A percentile compares a stretch with the other conserved stretches of the same genome.
Conservation (phyloP, 2,797 vertebrate species). For the Sebastes itinus region DNA sequence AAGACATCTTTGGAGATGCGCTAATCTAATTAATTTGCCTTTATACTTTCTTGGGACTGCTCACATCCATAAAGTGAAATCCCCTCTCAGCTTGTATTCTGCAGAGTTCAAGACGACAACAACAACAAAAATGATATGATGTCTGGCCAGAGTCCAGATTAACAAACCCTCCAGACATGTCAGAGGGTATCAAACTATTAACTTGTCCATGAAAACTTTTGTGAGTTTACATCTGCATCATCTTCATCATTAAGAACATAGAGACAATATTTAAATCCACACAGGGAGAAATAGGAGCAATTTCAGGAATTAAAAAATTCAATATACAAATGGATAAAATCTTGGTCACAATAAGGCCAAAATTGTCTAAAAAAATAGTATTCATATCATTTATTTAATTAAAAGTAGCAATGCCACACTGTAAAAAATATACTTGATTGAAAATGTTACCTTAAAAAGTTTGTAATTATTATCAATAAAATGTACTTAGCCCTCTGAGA, state of each 20-base stretch:
- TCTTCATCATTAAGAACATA: not conserved
- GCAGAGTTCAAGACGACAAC: not conserved
- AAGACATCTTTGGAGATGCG: not conserved
- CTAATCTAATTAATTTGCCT: not conserved
- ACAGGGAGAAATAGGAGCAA: not conserved
- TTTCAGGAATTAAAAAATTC: no score
- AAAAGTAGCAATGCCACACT: no score
- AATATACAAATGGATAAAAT: no score
- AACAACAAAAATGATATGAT: not conserved
- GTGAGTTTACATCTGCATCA: not conserved
- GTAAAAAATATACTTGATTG: no score
- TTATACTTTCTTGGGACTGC: not conserved
- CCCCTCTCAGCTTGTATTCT: not conserved
- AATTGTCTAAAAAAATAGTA: no score
- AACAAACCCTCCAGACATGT: not conserved
- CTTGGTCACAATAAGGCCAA: not conserved
- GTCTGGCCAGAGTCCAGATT: not conserved
- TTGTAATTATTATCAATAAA: no score
- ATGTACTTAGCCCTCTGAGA: no score
- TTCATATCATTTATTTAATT: no score
- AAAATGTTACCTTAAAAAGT: no score
- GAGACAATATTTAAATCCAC: not conserved
- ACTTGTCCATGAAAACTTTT: not conserved
- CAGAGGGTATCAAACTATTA: not conserved
- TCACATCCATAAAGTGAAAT: not conserved